These are phyloP conservation scores for Hesperophylax magnus DNA, from an alignment of 1,140 invertebrate genomes.

Conservation along the genomic window DNA sequence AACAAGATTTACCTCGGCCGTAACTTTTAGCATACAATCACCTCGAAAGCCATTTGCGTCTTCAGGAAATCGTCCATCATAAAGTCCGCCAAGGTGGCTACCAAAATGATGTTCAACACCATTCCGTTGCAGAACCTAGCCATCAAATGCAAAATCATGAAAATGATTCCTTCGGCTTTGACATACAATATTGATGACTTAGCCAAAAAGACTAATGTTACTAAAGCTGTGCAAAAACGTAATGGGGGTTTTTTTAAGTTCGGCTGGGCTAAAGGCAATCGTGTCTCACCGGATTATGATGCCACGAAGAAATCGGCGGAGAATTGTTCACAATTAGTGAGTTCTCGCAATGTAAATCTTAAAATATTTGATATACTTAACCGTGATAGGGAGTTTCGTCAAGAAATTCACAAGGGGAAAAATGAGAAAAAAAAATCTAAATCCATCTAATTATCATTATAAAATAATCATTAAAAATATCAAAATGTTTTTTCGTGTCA, in stretches of 20 bases:
- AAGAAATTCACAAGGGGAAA: not conserved
- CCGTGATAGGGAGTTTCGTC: not conserved
- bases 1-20: conserved; percentile 77
- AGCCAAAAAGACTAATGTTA: not conserved
- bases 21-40: conserved; percentile 76
- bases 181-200: not conserved
- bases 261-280: conserved; percentile 24
- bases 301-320: not conserved
- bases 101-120: not conserved
- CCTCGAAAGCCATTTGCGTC: conserved; percentile 14
- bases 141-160: conserved; percentile 20
- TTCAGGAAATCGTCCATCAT: conserved; percentile 12
- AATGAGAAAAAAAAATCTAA: not conserved
- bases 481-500: too few species aligned
- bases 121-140: conserved; percentile 23
- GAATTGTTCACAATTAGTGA: not conserved
- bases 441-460: not conserved
- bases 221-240: not conserved
- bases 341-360: too few species aligned
- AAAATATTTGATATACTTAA: not conserved
- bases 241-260: conserved; percentile 8
- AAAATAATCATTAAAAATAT: too few species aligned
- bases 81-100: conserved; percentile 4
- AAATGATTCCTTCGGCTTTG: not conserved
- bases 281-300: not conserved